A percentile compares a stretch with the other conserved stretches of the same genome.
Evolutionary conservation across 2,888 invertebrate species (phyloP).

Genomic region (Theodoxus fluviatilis): DNA sequence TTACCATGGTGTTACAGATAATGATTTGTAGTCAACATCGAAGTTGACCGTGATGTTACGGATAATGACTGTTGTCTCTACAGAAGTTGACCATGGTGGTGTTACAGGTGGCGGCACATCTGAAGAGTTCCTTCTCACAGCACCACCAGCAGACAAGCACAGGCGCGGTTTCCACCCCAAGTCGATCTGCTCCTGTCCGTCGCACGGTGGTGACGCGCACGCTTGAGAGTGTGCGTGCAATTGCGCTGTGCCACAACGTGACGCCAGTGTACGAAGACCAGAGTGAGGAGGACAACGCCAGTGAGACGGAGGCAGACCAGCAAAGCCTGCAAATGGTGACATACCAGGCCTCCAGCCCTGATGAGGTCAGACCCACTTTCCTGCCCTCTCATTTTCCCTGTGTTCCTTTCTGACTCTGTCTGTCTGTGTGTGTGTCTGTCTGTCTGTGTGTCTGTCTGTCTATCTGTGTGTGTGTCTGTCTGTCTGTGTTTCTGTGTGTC

Average conservation of each 20-base stretch:
- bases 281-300: slow-evolving; percentile 45
- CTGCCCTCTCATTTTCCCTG: too few species aligned
- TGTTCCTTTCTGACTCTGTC: neutral
- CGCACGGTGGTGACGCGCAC: slow-evolving; percentile 78
- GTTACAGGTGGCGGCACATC: slow-evolving; percentile 66
- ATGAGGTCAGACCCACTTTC: slow-evolving; percentile 70
- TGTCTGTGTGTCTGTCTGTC: too few species aligned
- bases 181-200: slow-evolving; percentile 68
- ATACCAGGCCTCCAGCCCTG: slow-evolving; percentile 80
- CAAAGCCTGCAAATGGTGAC: slow-evolving; percentile 61
- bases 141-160: slow-evolving; percentile 33
- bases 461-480: too few species aligned
- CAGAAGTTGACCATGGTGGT: too few species aligned
- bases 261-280: slow-evolving; percentile 88
- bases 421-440: too few species aligned
- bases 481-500: too few species aligned
- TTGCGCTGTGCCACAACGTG: slow-evolving; percentile 98
- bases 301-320: slow-evolving; percentile 60
- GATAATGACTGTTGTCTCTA: too few species aligned
- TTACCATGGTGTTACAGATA: neutral
- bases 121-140: slow-evolving; percentile 66
- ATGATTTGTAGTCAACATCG: neutral
- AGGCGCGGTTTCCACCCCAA: slow-evolving; percentile 37
- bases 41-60: too few species aligned
- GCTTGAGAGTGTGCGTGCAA: slow-evolving; percentile 88